Evolutionary conservation across 2,888 invertebrate species (phyloP), one percentile per base, ranked within the genome.

Genomic region (Lathronympha strigana): DNA sequence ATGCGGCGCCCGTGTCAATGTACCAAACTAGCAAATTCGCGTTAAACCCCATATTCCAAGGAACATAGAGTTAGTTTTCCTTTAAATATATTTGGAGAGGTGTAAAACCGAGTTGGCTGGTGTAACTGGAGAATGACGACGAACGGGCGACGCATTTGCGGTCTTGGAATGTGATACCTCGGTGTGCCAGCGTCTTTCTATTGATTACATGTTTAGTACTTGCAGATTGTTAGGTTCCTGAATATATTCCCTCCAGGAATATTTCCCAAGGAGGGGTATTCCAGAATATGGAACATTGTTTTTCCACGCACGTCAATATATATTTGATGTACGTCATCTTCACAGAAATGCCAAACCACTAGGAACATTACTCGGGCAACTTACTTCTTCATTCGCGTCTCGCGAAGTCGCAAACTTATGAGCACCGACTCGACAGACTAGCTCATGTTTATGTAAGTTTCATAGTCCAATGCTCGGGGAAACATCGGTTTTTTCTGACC

Each of bases 51-150:
- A 33, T 74, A 70, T 74, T 70, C 64, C 73, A 69, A 69, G 57
- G 73, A 36, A 51, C 50, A 78, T 79, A 78, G 77, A 76, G 71
- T 71, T 57, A 63, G 63, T 69, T 79, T 81, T 61, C 75, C 66
- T 68, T 63, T 63, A 72, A 70, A 73, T 66, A 23, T 67, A 68
- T 75, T 74, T 75, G 43, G 71, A 74, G 72, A 58, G 61, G 54
- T 68, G 72, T 73, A 76, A 76, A 75, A 76, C 75, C 71, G 68
- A 68, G 75, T 70, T 73, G 72, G 74, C 62, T 69, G 74, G 70
- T 63, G 86, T 82, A 86, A 88, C 74, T 74, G 74, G 82, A 88
- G 82, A 85, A 81, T 76, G 75, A 71, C 74, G 73, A 82, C 75
- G 78, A 81, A 74, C 78, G 73, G 76, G 75, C 76, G 73, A 69